Percentiles rank a stretch among this genome's conserved stretches.
Conservation (phyloP, 2,888 invertebrate species). For the Drosophila yooni region DNA sequence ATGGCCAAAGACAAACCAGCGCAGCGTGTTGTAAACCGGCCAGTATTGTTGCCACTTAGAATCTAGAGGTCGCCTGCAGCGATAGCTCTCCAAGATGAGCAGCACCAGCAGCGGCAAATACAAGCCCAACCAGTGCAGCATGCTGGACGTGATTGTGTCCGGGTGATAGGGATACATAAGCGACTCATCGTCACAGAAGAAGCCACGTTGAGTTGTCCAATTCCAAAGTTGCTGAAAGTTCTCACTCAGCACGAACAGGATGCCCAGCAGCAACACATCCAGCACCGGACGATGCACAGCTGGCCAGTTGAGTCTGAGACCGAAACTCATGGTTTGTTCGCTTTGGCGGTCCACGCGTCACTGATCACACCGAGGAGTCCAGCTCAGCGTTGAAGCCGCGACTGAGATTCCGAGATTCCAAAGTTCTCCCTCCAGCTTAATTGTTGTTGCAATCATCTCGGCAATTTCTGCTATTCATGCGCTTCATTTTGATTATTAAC, state of each 20-base stretch:
- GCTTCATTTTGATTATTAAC: constrained; percentile 6
- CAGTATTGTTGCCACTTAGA: constrained; percentile 22
- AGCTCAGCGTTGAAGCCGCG: constrained; percentile 26
- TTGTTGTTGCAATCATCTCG: constrained; percentile 4
- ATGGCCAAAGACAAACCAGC: constrained; percentile 66
- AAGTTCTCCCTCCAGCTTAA: neutral
- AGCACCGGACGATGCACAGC: constrained; percentile 15
- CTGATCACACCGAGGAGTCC: constrained; percentile 34
- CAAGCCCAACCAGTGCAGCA: constrained; percentile 47
- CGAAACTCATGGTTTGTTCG: constrained; percentile 55
- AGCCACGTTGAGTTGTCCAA: constrained; percentile 64
- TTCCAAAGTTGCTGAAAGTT: constrained; percentile 37
- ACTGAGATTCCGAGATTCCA: constrained; percentile 9
- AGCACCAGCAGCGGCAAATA: constrained; percentile 55
- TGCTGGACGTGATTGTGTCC: constrained; percentile 49
- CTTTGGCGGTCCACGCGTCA: constrained; percentile 38
- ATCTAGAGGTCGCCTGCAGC: constrained; percentile 10
- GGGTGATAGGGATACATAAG: constrained; percentile 72
- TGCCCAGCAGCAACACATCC: constrained; percentile 41
- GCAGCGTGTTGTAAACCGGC: constrained; percentile 46
- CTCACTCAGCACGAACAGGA: constrained; percentile 28
- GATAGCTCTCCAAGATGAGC: constrained; percentile 43
- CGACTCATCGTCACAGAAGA: constrained; percentile 72
- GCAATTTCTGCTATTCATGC: constrained; percentile 6
- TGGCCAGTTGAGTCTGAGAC: constrained; percentile 7